Evolutionary conservation across 2,888 invertebrate genomes (phyloP), one percentile per base, ranked within the genome.

Genomic region (Eilema depressum): DNA sequence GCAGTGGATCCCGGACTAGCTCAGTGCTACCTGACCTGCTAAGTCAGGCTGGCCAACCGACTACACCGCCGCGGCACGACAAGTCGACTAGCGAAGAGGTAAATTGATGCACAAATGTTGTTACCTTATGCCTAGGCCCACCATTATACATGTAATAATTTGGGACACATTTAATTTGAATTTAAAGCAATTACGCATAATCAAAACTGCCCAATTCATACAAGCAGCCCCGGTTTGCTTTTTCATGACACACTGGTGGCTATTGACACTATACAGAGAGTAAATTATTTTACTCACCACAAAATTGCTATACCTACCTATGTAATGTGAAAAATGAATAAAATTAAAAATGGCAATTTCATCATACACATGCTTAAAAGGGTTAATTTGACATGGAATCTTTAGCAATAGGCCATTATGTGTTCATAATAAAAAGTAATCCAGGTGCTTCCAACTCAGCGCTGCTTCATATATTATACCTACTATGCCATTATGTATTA

Each of bases 61-160:
- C 98, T 81, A 98, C 98, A 53, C 98, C 98, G 74, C 97, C 98
- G 84, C 96, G 99, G 68, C 98, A 97, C 90, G 99, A 99, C 96
- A 99, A 99, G 92, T 97, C 98, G 81, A 98, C 98, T 86, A 98
- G 98, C 90, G 99, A 99, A 94, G 99, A 99, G 98, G 99, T 99
- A 96, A 96, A 97, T 75, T 71, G 28, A 60, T 66, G 30, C 23
- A 59, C 23, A 37, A 61, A n/a, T 28, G 12, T 23, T 63, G 66
- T 95, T 28, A 5, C 28, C 23, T 65, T 30, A 64, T 59, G 64
- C 57, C 41, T 69, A 70, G 14, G 61, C 67, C 67, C 57, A 60
- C 26, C 63, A 53, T 28, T 75, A 63, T 62, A 62, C 69, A 63
- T 64, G 62, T 72, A 68, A 73, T 60, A 30, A 53, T 66, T 68